Percentiles rank a stretch among this genome's conserved stretches.
Evolutionary conservation across 2,888 invertebrate species (phyloP).

Genomic region (Ennomos erosarius): DNA sequence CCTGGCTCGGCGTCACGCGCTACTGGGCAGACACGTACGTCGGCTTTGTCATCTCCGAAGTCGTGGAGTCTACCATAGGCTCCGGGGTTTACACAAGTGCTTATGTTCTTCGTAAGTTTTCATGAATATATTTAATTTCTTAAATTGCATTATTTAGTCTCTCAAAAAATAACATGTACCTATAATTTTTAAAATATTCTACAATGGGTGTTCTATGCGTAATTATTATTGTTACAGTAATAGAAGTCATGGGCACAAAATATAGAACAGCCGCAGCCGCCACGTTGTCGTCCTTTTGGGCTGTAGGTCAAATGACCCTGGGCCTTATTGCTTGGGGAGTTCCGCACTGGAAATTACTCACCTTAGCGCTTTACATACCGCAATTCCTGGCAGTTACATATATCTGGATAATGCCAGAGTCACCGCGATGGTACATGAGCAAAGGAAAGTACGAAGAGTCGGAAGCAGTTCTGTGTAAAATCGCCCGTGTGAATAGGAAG

Average conservation of each 20-base stretch:
- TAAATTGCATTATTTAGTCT: no score
- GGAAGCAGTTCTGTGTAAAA: conserved; percentile 84
- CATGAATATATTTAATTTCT: no score
- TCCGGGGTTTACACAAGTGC: conserved; percentile 88
- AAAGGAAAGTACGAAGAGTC: conserved; percentile 88
- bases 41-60: conserved; percentile 88
- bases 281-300: conserved; percentile 25
- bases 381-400: conserved; percentile 87
- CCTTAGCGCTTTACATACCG: conserved; percentile 88
- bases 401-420: conserved; percentile 89
- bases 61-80: conserved; percentile 87
- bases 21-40: conserved; percentile 85
- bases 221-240: conserved; percentile 70
- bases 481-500: conserved; percentile 85
- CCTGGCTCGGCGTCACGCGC: conserved; percentile 86
- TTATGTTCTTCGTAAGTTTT: conserved; percentile 86
- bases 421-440: conserved; percentile 90
- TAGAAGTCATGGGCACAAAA: conserved; percentile 50
- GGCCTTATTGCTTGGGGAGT: conserved; percentile 86
- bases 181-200: no score
- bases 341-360: conserved; percentile 88
- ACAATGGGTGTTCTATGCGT: no score
- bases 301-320: conserved; percentile 12
- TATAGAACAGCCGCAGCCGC: conserved; percentile 17
- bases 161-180: no score